A percentile compares a stretch with the other conserved stretches of the same genome.
Evolutionary conservation across 2,113 vertebrate genomes (phyloP).

Genomic region (Tangachromis dhanisi): DNA sequence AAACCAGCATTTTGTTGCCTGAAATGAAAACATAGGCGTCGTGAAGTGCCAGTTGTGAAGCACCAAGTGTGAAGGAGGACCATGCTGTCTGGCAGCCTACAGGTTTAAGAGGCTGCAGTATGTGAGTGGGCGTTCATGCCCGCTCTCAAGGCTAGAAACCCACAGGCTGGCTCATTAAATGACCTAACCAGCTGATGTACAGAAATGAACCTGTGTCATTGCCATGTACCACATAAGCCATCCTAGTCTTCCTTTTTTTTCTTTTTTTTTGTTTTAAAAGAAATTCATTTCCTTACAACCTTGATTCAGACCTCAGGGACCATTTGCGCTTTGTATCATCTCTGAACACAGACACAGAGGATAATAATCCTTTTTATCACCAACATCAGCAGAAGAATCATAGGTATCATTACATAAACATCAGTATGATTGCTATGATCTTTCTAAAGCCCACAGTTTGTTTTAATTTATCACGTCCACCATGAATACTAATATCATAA

Average conservation of each 20-base stretch:
- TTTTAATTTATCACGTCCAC: background rate
- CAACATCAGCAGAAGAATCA: background rate
- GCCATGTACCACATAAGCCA: background rate
- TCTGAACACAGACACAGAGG: background rate
- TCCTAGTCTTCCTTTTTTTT: background rate
- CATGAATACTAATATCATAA: background rate
- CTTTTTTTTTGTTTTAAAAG: background rate
- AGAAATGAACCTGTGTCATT: background rate
- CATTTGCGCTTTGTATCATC: background rate
- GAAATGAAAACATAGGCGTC: background rate
- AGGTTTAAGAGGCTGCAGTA: background rate
- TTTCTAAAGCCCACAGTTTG: background rate
- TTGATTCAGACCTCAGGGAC: conserved; percentile 1
- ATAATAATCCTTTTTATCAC: conserved; percentile 9
- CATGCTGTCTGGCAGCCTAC: background rate
- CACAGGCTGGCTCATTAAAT: conserved; percentile 2
- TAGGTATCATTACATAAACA: background rate
- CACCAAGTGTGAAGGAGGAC: background rate
- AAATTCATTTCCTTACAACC: background rate
- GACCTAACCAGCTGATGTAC: background rate
- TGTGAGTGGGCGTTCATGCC: background rate
- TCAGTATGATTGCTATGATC: background rate
- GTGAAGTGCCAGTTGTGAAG: background rate
- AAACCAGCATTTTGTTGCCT: background rate
- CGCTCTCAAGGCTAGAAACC: background rate